Evolutionary conservation across 2,797 vertebrate species (phyloP), one percentile per base, ranked within the genome.

Genomic region (Cyprinella venusta): DNA sequence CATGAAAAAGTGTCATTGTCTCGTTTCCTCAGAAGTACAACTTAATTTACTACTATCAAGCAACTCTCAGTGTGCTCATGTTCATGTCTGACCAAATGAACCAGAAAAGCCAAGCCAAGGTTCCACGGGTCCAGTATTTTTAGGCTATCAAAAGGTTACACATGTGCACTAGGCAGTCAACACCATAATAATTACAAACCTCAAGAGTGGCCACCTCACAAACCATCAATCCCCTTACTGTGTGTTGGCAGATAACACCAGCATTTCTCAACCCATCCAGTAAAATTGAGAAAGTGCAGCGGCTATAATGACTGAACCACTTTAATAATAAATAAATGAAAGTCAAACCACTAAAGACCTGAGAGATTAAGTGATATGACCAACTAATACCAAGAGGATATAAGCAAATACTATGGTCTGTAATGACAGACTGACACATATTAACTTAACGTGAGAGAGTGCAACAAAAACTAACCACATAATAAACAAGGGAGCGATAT

Each of bases 311-410:
- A 42, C 72, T 68, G 2, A 76, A 52, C 45, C 50, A 26, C 64
- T 76, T 80, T 76, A 83, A 87, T 89, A 86, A 71, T 19, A 63
- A 15, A 71, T 61, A 87, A 89, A 90, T 88, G 71, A 86, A 86
- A 88, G 80, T 72, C 82, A 88, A 86, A 59, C 81, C 80, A 79
- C 64, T 68, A 84, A 76, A 88, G 82, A 80, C 72, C 40, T 75
- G 65, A 56, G 30, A 81, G 79, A 90, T 89, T 80, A 85, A 88
- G 91, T 83, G 79, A 69, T 77, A 80, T 82, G 54, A 63, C 84
- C 85, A 80, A 65, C 74, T 82, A 63, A 79, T 56, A 33, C 50
- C 24, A 86, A 88, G 30, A 87, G 69, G 48, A 81, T 84, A 74
- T 85, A 76, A 84, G 79, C 76, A 79, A 74, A 30, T 82, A 68